Evolutionary conservation across 53 echinoderm and acorn worm genomes (phyloP).

Genomic region (Apostichopus leukothele): DNA sequence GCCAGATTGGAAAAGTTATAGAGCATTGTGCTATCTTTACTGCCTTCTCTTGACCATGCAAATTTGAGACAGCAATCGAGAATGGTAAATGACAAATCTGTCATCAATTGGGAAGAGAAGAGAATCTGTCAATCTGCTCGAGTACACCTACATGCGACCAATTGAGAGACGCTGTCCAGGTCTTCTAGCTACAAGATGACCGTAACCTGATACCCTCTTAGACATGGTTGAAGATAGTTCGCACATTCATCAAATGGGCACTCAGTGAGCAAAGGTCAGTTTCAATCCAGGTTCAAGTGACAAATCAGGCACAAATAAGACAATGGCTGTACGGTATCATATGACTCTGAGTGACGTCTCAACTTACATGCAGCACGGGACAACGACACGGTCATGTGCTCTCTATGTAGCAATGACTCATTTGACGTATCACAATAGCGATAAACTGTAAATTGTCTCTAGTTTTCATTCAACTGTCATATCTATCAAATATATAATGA

Average conservation of each 20-base stretch:
- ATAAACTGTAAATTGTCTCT: no score
- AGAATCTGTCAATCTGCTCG: conserved; percentile 9
- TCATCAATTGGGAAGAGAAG: background rate
- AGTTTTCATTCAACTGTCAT: no score
- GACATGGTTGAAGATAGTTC: background rate
- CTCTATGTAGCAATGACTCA: no score
- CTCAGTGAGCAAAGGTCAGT: conserved; percentile 7
- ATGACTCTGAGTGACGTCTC: background rate
- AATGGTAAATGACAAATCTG: conserved; percentile 24
- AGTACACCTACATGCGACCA: background rate
- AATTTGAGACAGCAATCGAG: conserved; percentile 6
- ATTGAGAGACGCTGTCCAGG: conserved; percentile 6
- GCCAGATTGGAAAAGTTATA: background rate
- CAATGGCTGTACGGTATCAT: background rate
- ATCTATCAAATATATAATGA: no score
- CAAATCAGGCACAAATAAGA: background rate
- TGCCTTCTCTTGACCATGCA: background rate
- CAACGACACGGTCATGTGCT: no score
- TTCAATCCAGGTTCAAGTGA: background rate
- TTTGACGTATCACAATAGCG: no score
- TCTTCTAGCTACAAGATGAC: background rate
- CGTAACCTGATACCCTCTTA: conserved; percentile 5
- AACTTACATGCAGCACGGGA: background rate
- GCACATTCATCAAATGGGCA: background rate
- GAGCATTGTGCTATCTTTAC: background rate